A percentile compares a stretch with the other conserved stretches of the same genome.
phyloP scores from a whole-genome alignment of 2,113 vertebrate species.

The Motacilla tschutschensis region DNA sequence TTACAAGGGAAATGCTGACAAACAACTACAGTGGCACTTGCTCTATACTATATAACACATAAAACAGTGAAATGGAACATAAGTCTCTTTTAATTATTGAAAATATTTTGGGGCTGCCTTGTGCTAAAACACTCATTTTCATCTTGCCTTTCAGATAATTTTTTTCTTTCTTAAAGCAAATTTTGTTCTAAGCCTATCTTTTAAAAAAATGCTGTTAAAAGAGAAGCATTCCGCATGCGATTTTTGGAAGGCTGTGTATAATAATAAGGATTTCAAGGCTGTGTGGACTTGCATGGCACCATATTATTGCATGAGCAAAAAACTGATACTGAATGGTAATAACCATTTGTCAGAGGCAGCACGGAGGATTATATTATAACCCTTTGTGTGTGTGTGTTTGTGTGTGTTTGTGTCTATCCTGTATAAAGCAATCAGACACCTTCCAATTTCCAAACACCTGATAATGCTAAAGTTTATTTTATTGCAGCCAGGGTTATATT shows the following conservation, averaged over 20 bases:
- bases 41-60: background rate
- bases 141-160: background rate
- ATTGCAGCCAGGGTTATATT: slow-evolving; percentile 50
- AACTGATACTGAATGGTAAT: slow-evolving; percentile 19
- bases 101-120: slow-evolving; percentile 48
- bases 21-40: slow-evolving; percentile 40
- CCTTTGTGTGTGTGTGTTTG: background rate
- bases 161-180: background rate
- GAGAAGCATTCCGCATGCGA: background rate
- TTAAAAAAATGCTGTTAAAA: background rate
- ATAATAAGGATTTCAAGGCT: slow-evolving; percentile 42
- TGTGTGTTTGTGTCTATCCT: slow-evolving; percentile 7
- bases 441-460: slow-evolving; percentile 56
- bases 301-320: slow-evolving; percentile 49
- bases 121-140: background rate
- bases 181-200: slow-evolving; percentile 14
- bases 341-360: slow-evolving; percentile 31
- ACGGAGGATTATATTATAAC: background rate
- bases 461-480: slow-evolving; percentile 63
- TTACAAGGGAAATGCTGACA: slow-evolving; percentile 56
- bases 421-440: slow-evolving; percentile 41
- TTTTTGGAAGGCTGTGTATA: background rate
- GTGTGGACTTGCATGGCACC: slow-evolving; percentile 31
- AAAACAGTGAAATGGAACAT: slow-evolving; percentile 36
- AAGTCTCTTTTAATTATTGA: slow-evolving; percentile 41